These are phyloP conservation scores for Pristionchus fissidentatus DNA, from an alignment of 2,888 invertebrate genomes.

Conservation along the genomic window DNA sequence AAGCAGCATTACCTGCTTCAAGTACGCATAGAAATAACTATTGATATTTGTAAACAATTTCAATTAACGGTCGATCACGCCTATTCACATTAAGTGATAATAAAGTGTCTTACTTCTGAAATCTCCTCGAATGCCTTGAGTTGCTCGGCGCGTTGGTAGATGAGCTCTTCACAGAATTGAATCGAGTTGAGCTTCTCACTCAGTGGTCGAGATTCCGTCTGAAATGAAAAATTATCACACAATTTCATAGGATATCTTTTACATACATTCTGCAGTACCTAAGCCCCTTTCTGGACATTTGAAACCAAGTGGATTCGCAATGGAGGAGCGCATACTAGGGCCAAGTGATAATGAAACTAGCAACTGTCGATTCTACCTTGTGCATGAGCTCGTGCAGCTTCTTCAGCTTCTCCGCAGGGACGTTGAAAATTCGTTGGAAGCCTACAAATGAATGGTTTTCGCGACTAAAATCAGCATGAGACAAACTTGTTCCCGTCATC, in stretches of 20 bases:
- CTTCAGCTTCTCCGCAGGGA: slow-evolving; percentile 41
- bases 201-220: slow-evolving; percentile 44
- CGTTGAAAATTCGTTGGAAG: slow-evolving; percentile 46
- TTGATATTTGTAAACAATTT: not conserved
- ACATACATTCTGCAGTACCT: not conserved
- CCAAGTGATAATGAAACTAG: not conserved
- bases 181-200: slow-evolving; percentile 47
- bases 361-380: slow-evolving; percentile 22
- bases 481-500: not conserved
- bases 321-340: not conserved
- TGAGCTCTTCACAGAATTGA: slow-evolving; percentile 49
- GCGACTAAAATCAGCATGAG: not conserved
- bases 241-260: not conserved
- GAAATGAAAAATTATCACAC: not conserved
- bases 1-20: too few relatives aligned
- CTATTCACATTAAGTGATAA: too few relatives aligned
- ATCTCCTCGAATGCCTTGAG: slow-evolving; percentile 44
- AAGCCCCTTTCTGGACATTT: too few relatives aligned
- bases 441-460: not conserved
- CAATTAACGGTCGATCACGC: too few relatives aligned
- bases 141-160: slow-evolving; percentile 44
- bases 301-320: not conserved
- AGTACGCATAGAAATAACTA: not conserved
- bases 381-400: slow-evolving; percentile 41
- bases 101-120: not conserved